These are phyloP conservation scores for Eulithis testata DNA, from an alignment of 2,888 invertebrate genomes.

Conservation along the genomic window DNA sequence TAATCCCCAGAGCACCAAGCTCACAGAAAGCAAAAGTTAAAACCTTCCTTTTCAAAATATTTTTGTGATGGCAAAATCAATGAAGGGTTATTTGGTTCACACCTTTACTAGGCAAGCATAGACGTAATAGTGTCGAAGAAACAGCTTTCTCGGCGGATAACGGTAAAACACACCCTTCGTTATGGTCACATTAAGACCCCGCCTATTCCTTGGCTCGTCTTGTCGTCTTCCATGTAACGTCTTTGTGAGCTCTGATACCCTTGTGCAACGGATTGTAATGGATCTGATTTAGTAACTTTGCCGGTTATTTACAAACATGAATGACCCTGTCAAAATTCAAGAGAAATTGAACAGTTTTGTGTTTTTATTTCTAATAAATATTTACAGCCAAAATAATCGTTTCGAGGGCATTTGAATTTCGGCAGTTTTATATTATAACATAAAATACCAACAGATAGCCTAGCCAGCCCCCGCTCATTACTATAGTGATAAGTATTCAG, in stretches of 20 bases:
- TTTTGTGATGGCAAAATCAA: neutral
- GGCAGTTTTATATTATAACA: too few species aligned
- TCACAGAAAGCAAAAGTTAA: slow-evolving; percentile 3
- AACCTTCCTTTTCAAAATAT: neutral
- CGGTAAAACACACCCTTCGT: slow-evolving; percentile 10
- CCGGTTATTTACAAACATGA: neutral
- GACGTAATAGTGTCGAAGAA: neutral
- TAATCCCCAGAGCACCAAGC: slow-evolving; percentile 12
- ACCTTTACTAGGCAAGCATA: slow-evolving; percentile 26
- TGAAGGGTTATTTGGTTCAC: slow-evolving; percentile 12
- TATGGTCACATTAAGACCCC: slow-evolving; percentile 9
- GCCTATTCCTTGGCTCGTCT: slow-evolving; percentile 8
- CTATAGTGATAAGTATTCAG: too few species aligned
- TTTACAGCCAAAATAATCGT: neutral
- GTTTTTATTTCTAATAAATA: too few species aligned
- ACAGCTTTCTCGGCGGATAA: slow-evolving; percentile 1
- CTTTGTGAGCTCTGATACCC: slow-evolving; percentile 26
- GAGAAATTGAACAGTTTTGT: too few species aligned
- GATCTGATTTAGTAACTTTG: slow-evolving; percentile 16
- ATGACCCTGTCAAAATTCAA: too few species aligned
- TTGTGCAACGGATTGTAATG: slow-evolving; percentile 22
- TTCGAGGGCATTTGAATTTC: neutral
- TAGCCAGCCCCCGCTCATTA: too few species aligned
- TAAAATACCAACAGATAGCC: too few species aligned
- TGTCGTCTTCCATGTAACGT: slow-evolving; percentile 2